Base-by-base conservation (phyloP, 2,888 invertebrate genomes). In the Sabellastarte sp. region DNA sequence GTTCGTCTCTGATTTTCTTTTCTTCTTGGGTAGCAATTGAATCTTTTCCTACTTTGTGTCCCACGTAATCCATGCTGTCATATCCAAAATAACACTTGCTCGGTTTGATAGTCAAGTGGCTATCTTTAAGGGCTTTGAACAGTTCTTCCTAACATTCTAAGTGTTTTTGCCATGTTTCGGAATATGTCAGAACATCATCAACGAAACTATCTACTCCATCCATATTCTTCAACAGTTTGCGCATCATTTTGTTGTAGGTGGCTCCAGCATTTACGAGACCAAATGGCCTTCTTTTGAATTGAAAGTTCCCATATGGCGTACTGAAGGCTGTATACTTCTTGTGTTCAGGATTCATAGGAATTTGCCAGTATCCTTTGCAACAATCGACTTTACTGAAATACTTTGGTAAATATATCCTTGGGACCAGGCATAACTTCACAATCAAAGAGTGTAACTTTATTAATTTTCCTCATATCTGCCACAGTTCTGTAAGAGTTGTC, bases 101-200 rank as follows among this genome's bases (percentile, higher is more conserved):
- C n/a, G n/a, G 51, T 51, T 51, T 51, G 51, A 26, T 26, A 51
- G n/a, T n/a, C 26, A n/a, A 32, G 5, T 55, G 50, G 3, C 57
- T 30, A 10, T 57, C n/a, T 51, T 26, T n/a, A 24, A 51, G 15
- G 3, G 1, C 26, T 10, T 51, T 26, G 26, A 51, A 1, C 51
- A 51, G 24, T 1, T 51, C 3, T 51, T n/a, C 1, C 26, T 24
- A 3, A 3, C 24, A 3, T 24, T n/a, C n/a, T n/a, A n/a, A n/a
- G n/a, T n/a, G n/a, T n/a, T n/a, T n/a, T n/a, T n/a, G n/a, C n/a
- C n/a, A n/a, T n/a, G n/a, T n/a, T n/a, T n/a, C n/a, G n/a, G n/a
- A n/a, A n/a, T n/a, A n/a, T n/a, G n/a, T n/a, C n/a, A n/a, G n/a
- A 15, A 64, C 56, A 52, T 61, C 64, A 52, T 64, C 61, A 29